phyloP scores from a whole-genome alignment of 2,113 vertebrate species.

The Centropus bengalensis region DNA sequence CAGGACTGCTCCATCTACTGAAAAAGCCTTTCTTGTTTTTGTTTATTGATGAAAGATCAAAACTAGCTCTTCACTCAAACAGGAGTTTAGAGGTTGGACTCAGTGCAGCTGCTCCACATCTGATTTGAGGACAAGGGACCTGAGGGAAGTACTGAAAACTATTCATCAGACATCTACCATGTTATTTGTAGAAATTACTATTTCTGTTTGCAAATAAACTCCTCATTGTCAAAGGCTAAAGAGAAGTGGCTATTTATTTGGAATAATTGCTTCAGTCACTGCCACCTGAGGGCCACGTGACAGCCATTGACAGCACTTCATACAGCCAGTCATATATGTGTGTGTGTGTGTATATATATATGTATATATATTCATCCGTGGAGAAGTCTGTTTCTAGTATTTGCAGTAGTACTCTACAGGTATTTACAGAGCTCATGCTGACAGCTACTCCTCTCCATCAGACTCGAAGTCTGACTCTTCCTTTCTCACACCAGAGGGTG shows the following conservation, averaged over 20 bases:
- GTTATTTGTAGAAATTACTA: not conserved
- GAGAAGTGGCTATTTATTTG: not conserved
- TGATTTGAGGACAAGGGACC: not conserved
- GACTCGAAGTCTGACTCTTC: not conserved
- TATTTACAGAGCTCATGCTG: not conserved
- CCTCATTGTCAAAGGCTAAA: not conserved
- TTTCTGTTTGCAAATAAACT: not conserved
- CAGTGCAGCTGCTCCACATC: not conserved
- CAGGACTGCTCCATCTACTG: conserved; percentile 1
- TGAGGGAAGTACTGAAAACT: not conserved
- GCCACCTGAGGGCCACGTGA: not conserved
- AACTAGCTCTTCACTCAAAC: not conserved
- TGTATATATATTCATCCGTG: no score
- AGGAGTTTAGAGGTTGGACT: not conserved
- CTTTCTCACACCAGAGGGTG: not conserved
- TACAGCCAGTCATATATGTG: not conserved
- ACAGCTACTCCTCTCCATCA: not conserved
- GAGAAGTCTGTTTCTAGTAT: not conserved
- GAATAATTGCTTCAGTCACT: not conserved
- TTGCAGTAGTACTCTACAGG: not conserved
- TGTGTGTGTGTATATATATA: not conserved
- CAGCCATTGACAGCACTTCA: not conserved
- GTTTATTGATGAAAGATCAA: conserved; percentile 58
- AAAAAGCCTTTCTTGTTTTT: conserved; percentile 40
- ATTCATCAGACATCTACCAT: not conserved